Evolutionary conservation across 2,113 vertebrate species (phyloP), one percentile per base, ranked within the genome.

Genomic region (Psophia crepitans): DNA sequence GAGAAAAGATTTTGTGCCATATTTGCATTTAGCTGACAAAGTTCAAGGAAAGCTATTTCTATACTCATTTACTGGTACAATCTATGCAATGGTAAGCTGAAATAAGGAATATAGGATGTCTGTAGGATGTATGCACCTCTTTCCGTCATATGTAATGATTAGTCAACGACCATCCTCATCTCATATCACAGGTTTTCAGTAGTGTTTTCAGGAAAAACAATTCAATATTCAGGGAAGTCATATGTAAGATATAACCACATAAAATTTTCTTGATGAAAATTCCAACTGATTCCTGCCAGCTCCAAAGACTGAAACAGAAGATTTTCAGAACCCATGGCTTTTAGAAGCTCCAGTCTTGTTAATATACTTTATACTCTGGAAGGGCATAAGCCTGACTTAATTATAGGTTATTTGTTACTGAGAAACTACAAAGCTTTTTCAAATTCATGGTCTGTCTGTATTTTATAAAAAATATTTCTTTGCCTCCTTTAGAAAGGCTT

Each of bases 1-100:
- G 73, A 75, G 66, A 68, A 92, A 89, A 91, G 51, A 54, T 71
- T 94, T 96, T 81, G 73, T 87, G 51, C 80, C 80, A 51, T 87
- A 92, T 89, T 96, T 94, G 60, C 77, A 94, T 95, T 96, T 79
- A 75, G 37, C 80, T 87, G 73, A 71, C 35, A 81, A 90, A 82
- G 89, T 91, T 91, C 64, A 90, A 87, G 76, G 46, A 89, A 96
- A 94, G 39, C 60, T 75, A 87, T 95, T 95, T 95, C 93, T 84
- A 11, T 30, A 26, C 6, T 28, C 76, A 60, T 89, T 93, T 84
- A 49, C 73, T 63, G 43, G 56, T 58, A 43, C 46, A 92, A 66
- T 84, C 83, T 81, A 15, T 63, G 80, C 41, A 84, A 56, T 8
- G 20, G 30, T 46, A 63, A 12, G 46, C 37, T 69, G 44, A 92